Evolutionary conservation across 2,113 vertebrate genomes (phyloP).

Genomic region (Tauraco erythrolophus): DNA sequence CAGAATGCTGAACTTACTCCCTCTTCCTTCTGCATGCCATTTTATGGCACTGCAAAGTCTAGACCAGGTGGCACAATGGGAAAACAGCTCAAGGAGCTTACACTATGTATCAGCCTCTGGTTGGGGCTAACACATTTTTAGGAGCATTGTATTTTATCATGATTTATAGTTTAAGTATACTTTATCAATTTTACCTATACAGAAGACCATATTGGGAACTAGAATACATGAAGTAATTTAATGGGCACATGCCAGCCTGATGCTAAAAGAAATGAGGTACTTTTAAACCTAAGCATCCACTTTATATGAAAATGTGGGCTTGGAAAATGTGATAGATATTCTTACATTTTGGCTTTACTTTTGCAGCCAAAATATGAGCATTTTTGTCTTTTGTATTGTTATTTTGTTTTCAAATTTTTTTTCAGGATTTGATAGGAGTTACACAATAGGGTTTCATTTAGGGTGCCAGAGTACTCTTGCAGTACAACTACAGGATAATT

Average conservation of each 20-base stretch:
- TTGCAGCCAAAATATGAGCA: not conserved
- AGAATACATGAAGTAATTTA: not conserved
- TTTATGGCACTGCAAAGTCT: not conserved
- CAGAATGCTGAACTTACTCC: not conserved
- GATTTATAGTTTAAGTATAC: not conserved
- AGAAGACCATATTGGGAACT: not conserved
- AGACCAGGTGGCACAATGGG: not conserved
- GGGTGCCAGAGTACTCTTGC: not conserved
- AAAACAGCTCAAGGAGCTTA: not conserved
- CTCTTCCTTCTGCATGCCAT: not conserved
- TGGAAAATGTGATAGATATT: not conserved
- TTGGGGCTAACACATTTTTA: not conserved
- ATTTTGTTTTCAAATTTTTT: not conserved
- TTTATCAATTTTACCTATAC: not conserved
- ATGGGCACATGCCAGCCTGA: not conserved
- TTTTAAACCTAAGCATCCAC: not conserved
- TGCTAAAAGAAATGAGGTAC: not conserved
- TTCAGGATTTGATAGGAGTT: not conserved
- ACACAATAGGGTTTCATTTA: not conserved
- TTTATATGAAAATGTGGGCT: not conserved
- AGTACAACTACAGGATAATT: not conserved
- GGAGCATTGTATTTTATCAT: not conserved
- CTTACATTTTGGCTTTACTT: not conserved
- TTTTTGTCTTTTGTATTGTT: not conserved
- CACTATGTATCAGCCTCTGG: not conserved